phyloP scores from a whole-genome alignment of 1,140 invertebrate species.

The Vollenhovia emeryi region DNA sequence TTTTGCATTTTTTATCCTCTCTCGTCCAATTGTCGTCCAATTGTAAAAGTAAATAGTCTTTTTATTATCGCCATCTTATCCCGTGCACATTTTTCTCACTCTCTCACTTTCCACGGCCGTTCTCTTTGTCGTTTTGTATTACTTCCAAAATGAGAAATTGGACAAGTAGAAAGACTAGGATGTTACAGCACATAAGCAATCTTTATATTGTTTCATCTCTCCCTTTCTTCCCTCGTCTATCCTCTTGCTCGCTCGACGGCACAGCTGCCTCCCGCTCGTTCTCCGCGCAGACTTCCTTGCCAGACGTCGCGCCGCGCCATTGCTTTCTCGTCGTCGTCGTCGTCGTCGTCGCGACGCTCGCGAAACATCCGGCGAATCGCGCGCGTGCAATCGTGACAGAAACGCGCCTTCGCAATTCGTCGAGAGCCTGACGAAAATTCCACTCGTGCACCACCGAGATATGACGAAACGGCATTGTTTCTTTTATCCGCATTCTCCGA shows the following conservation, averaged over 20 bases:
- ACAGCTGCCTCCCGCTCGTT: constrained; percentile 35
- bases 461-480: neutral
- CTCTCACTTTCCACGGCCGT: neutral
- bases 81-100: neutral
- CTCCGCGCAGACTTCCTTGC: constrained; percentile 27
- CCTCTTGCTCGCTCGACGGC: neutral
- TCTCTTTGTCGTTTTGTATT: too few species aligned
- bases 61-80: neutral
- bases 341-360: constrained; percentile 28
- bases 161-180: too few species aligned
- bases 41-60: neutral
- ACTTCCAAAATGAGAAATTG: too few species aligned
- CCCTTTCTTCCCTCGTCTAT: neutral
- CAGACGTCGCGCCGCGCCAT: constrained; percentile 27
- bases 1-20: neutral
- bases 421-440: neutral
- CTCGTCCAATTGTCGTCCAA: neutral
- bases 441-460: neutral
- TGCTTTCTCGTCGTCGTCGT: constrained; percentile 18
- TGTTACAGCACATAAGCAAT: too few species aligned
- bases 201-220: neutral
- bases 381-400: neutral
- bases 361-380: neutral
- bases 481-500: neutral
- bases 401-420: neutral